These are phyloP conservation scores for Orius laevigatus DNA, from an alignment of 1,140 invertebrate genomes.

Conservation along the genomic window DNA sequence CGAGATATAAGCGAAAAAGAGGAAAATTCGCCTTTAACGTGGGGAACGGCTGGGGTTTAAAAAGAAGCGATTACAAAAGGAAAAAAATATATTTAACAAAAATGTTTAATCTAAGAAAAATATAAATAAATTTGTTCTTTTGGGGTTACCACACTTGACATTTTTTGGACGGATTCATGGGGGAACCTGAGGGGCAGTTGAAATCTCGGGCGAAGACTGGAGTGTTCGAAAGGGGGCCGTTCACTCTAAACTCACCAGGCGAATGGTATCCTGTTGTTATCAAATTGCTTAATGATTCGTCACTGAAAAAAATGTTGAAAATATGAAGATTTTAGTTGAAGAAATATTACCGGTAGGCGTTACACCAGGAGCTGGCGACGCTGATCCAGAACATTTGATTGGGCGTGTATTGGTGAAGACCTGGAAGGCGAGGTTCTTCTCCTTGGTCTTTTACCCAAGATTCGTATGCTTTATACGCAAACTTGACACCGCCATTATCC, in stretches of 20 bases:
- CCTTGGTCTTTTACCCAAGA: slow-evolving; percentile 48
- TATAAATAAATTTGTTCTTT: too few species aligned
- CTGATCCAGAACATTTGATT: slow-evolving; percentile 68
- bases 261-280: slow-evolving; percentile 45
- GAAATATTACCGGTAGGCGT: slow-evolving; percentile 35
- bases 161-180: slow-evolving; percentile 78
- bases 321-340: neutral
- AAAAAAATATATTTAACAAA: too few species aligned
- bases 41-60: too few species aligned
- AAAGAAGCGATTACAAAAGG: too few species aligned
- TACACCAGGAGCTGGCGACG: slow-evolving; percentile 50
- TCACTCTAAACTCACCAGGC: slow-evolving; percentile 63
- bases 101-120: too few species aligned
- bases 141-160: slow-evolving; percentile 55
- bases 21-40: too few species aligned
- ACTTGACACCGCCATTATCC: slow-evolving; percentile 76
- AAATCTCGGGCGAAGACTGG: slow-evolving; percentile 75
- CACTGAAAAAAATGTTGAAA: slow-evolving; percentile 5
- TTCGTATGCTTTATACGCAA: slow-evolving; percentile 67
- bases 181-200: slow-evolving; percentile 60
- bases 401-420: slow-evolving; percentile 32
- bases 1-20: too few species aligned
- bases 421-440: slow-evolving; percentile 43
- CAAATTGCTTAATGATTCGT: slow-evolving; percentile 20
- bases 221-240: slow-evolving; percentile 79